These are phyloP conservation scores for Zootoca vivipara DNA, from an alignment of 2,113 vertebrate genomes.

Conservation along the genomic window DNA sequence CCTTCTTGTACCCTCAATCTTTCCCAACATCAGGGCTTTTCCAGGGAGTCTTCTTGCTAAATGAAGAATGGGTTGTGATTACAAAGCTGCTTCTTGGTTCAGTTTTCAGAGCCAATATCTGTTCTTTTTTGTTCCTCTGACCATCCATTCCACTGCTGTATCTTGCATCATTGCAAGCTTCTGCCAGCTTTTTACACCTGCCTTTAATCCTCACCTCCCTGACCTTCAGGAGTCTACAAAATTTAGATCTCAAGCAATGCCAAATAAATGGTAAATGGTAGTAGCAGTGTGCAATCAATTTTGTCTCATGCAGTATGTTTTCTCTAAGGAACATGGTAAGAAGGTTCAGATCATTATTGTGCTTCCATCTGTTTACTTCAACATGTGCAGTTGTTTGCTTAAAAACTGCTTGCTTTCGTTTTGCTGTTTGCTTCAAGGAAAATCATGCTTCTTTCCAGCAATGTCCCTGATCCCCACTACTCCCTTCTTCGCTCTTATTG, in stretches of 20 bases:
- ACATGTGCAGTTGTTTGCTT: not conserved
- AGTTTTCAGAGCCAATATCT: not conserved
- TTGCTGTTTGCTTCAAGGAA: not conserved
- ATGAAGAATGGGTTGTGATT: not conserved
- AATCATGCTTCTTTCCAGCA: not conserved
- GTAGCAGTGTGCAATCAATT: not conserved
- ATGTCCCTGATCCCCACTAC: not conserved
- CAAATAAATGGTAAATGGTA: not conserved
- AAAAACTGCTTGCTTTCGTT: not conserved
- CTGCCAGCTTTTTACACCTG: not conserved
- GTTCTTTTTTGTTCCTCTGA: not conserved
- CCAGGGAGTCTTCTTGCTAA: not conserved
- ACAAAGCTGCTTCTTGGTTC: not conserved
- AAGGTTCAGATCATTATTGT: not conserved
- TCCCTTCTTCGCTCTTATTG: constrained; percentile 10
- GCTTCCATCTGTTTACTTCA: not conserved
- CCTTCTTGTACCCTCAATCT: too few species aligned
- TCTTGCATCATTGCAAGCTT: too few species aligned
- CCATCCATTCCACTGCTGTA: not conserved
- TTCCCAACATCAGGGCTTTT: too few species aligned
- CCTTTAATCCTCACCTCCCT: not conserved
- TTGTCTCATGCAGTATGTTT: not conserved
- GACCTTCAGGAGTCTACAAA: not conserved
- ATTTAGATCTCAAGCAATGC: not conserved
- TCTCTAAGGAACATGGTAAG: not conserved